Percentiles rank a stretch among this genome's conserved stretches.
phyloP scores from a whole-genome alignment of 2,113 vertebrate species.

The Aegotheles bennettii region DNA sequence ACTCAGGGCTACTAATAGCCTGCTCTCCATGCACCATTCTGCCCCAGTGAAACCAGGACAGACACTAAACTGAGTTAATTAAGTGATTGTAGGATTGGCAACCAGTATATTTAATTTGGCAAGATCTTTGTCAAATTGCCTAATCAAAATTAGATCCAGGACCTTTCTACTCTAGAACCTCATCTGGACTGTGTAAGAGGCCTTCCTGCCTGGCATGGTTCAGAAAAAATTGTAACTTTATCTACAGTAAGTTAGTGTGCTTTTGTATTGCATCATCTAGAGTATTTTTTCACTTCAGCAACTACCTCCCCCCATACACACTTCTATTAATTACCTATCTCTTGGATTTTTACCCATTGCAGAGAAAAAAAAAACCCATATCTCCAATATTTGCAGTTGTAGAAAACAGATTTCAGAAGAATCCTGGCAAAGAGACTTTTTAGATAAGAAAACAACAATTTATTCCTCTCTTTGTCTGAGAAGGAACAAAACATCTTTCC shows the following conservation, averaged over 20 bases:
- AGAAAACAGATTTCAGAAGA: background rate
- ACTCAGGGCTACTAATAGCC: no score
- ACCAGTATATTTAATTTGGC: background rate
- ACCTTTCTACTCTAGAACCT: background rate
- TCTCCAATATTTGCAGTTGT: background rate
- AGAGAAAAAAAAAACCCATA: background rate
- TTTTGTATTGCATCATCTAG: background rate
- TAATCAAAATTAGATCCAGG: background rate
- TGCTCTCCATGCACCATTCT: no score
- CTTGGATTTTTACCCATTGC: background rate
- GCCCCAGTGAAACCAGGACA: no score
- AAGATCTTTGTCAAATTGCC: background rate
- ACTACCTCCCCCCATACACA: background rate
- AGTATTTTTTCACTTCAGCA: background rate
- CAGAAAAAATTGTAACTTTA: background rate
- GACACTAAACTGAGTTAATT: background rate
- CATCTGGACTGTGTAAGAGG: background rate
- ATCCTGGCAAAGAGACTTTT: background rate
- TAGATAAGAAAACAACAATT: background rate
- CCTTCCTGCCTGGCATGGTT: background rate
- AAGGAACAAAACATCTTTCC: background rate
- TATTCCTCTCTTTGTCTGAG: background rate
- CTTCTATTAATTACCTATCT: background rate
- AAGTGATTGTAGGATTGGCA: background rate
- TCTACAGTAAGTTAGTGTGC: background rate